Evolutionary conservation across 2,113 vertebrate genomes (phyloP), one percentile per base, ranked within the genome.

Genomic region (Empidonax traillii): DNA sequence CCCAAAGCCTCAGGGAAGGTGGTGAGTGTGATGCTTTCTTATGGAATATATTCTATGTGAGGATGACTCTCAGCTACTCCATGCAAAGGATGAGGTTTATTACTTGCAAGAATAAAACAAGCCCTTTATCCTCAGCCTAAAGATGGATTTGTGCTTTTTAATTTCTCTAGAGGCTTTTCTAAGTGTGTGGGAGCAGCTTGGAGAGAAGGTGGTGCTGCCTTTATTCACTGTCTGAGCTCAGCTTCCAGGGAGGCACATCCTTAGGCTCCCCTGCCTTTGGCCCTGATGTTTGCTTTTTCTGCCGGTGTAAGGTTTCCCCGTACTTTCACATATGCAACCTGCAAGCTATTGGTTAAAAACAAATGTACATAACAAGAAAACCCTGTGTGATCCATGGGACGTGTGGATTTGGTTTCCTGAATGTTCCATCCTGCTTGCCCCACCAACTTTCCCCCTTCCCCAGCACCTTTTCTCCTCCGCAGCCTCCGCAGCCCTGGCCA

Each of bases 51-150:
- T 8, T 58, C 37, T 67, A 17, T 17, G 31, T 7, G 8, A 85
- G 33, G 52, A 78, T 15, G 12, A 53, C 12, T 73, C 56, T 30
- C 56, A 78, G 28, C 31, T 85, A 37, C 18, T 23, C 24, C 27
- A 14, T 12, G 37, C 3, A 23, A 31, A 44, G 35, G 22, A 44
- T 46, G 22, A 74, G 9, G 6, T 41, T 75, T 68, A 61, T 61
- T 61, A 33, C 43, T 66, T 90, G 10, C 31, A 56, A 49, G 56
- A 93, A 90, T 75, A 92, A 94, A 93, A 44, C 35, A 47, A 67
- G 8, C 2, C 19, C 25, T 43, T 91, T 69, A 12, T 85, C 30
- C 25, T 87, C 43, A 85, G 25, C 25, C 7, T 6, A 33, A 77
- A 17, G 39, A 51, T n/a, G 13, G 3, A 15, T 53, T 74, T 87